These are phyloP conservation scores for Perizoma flavofasciatum DNA, from an alignment of 2,888 invertebrate genomes.

Conservation along the genomic window DNA sequence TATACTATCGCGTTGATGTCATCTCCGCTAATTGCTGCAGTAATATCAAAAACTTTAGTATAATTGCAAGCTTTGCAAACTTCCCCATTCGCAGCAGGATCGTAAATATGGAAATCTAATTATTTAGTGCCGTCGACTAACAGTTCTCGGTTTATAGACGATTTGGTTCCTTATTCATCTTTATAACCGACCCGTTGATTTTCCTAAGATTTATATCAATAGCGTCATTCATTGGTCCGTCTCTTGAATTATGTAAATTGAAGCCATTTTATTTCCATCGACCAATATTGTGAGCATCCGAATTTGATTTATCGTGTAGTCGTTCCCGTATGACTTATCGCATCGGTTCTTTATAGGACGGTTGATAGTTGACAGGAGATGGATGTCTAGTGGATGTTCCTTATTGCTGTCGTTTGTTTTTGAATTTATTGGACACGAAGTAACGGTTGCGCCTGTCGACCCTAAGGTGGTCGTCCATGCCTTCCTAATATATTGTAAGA, in stretches of 20 bases:
- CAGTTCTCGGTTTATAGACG: constrained; percentile 40
- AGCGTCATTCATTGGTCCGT: constrained; percentile 57
- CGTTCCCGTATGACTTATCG: constrained; percentile 59
- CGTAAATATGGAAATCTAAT: constrained; percentile 46
- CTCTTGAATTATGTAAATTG: constrained; percentile 64
- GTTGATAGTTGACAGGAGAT: constrained; percentile 65
- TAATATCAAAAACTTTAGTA: constrained; percentile 40
- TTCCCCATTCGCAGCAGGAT: constrained; percentile 38
- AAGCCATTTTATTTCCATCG: constrained; percentile 59
- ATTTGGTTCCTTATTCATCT: constrained; percentile 52
- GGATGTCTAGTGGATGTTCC: constrained; percentile 69
- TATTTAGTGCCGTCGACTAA: constrained; percentile 45
- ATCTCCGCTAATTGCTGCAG: constrained; percentile 42
- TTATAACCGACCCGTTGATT: constrained; percentile 55
- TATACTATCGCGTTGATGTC: constrained; percentile 34
- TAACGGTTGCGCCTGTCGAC: constrained; percentile 64
- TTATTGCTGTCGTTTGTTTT: constrained; percentile 76
- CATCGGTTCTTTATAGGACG: constrained; percentile 53
- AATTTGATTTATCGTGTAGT: constrained; percentile 68
- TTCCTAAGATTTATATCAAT: constrained; percentile 59
- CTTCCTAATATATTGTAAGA: constrained; percentile 60
- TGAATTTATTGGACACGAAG: constrained; percentile 79
- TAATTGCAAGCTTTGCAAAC: constrained; percentile 34
- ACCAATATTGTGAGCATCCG: constrained; percentile 54
- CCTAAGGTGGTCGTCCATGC: constrained; percentile 55